Evolutionary conservation across 2,797 vertebrate genomes (phyloP), one percentile per base, ranked within the genome.

Genomic region (Tarsius wallacei): DNA sequence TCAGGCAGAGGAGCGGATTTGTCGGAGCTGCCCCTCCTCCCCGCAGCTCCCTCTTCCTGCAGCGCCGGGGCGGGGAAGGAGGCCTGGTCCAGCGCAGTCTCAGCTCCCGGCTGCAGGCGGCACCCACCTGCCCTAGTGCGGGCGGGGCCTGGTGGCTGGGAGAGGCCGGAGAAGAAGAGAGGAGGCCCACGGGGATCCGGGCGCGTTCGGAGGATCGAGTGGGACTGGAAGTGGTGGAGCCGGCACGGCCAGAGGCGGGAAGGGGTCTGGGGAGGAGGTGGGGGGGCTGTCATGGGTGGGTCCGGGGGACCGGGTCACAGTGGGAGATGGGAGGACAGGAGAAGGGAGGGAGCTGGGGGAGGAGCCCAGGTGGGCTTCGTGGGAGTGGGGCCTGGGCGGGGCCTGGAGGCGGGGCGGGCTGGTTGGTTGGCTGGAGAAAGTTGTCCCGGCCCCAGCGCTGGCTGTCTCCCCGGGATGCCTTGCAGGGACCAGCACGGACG

Each of bases 401-500:
- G 47, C 28, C 51, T 8, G 19, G 31, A 14, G 51, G 51, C 31
- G 6, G 11, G 31, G 51, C 19, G 19, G 31, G 51, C 49, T 31
- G 51, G 7, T 22, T 51, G 0, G 11, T 51, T 0, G 19, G 19
- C 33, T 11, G 42, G 16, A 12, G 16, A 10, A 19, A 5, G 21
- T 15, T 3, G 33, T 51, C 55, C 31, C 17, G 2, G 0, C n/a
- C 1, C 24, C n/a, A n/a, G 24, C 5, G 2, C 3, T 1, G 16
- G 74, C 59, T 5, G 24, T 1, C 14, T 2, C 7, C 21, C 12
- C 0, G 24, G 16, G 24, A 33, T 33, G n/a, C 11, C 11, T 22
- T 0, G 16, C 66, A 15, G 8, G 13, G 0, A 24, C 5, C 0
- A 7, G 76, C 5, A 16, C 31, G 6, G 68, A 47, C 76, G 7